Evolutionary conservation across 2,888 invertebrate species (phyloP), one percentile per base, ranked within the genome.

Genomic region (Cantharis nigra): DNA sequence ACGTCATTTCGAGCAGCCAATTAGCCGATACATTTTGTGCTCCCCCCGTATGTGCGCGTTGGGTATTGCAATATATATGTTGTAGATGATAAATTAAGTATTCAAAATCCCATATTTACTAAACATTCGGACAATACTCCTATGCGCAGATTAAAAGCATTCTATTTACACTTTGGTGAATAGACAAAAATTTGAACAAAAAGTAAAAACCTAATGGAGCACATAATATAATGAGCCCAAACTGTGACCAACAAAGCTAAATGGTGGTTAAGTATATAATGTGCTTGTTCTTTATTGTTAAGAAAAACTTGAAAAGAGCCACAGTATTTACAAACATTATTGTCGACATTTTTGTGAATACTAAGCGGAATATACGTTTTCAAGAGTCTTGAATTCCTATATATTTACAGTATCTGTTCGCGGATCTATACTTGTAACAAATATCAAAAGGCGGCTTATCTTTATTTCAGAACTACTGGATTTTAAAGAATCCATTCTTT

Each of bases 361-460:
- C 49, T 49, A 49, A 49, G 73, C 86, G 84, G 86, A 85, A 84
- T 84, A 86, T 86, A 85, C 82, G 84, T 83, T 87, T 85, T 85
- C 86, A 86, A 86, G 83, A 84, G 84, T 84, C 85, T 86, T 83
- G 82, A 81, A 81, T 86, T 85, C 84, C 85, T 83, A 79, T 80
- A 84, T 86, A 86, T 87, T 87, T 87, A 87, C 86, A 86, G 86
- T 87, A 87, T 87, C 87, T 87, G 80, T 86, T 83, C 85, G 85
- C 65, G 85, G 86, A 85, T 86, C 81, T 82, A 69, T 79, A 82
- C 77, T 79, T 78, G 84, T 83, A 83, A 84, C 84, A 85, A 84
- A 83, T 85, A 85, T 85, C 83, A 85, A 85, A 85, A 86, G 84
- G 83, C 83, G 83, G 84, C 84, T 86, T 83, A 83, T 82, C 83